Base-by-base conservation (phyloP, 2,888 invertebrate genomes). In the Xestia xanthographa region DNA sequence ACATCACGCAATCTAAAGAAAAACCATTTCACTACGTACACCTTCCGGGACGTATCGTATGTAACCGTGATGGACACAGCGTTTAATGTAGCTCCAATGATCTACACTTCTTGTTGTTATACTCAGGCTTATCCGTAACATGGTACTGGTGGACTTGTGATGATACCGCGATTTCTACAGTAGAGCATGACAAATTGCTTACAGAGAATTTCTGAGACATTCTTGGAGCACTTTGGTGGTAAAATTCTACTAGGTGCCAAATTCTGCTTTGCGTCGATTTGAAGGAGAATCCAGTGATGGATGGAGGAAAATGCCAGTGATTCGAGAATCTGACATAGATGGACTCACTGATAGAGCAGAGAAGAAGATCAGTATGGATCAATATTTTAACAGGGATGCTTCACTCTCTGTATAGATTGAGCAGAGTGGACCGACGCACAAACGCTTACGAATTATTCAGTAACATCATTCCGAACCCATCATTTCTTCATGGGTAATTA, bases 21-120 rank as follows among this genome's bases (percentile, higher is more conserved):
- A 74, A 84, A 45, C 53, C 48, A 74, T 48, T 67, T 65, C 29
- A 50, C 63, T 45, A 26, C n/a, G 11, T 65, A 60, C 34, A 60
- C 38, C 71, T 75, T 81, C 85, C 85, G 58, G 77, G 69, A 85
- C 50, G 65, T 77, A 38, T 76, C 34, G 38, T 72, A 82, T 34
- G 66, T 72, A 79, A 81, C 66, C 66, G 68, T 75, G 77, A 85
- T 75, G 76, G 73, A 87, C 65, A 71, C 68, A 68, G 72, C 66
- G 66, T 87, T 80, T 86, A 87, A 87, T 86, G 83, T 75, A 66
- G n/a, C 77, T 77, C 58, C 65, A 76, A 83, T 76, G 85, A 81
- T 84, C 82, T 58, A 17, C 65, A 82, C 66, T 72, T 45, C 43
- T 56, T 70, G 65, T 75, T 63, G 56, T 48, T 68, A 53, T 67